Conservation (phyloP, 1,140 invertebrate species). For the Pseudomyrmex pallidus region DNA sequence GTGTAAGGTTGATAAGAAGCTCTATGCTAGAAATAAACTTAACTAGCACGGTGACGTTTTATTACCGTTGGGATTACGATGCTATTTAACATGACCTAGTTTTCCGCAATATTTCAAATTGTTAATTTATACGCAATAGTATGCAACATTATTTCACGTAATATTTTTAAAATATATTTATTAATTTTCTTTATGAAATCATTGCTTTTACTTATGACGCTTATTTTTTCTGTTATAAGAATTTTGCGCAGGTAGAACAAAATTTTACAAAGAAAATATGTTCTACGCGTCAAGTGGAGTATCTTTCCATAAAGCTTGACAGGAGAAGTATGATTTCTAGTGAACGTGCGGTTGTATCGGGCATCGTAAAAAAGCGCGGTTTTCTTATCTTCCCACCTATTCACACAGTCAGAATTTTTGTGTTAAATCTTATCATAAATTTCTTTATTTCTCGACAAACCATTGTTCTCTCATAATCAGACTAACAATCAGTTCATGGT, state of each 20-base stretch:
- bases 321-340: conserved; percentile 2
- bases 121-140: neutral
- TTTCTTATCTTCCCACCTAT: neutral
- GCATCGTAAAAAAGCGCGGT: conserved; percentile 12
- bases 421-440: neutral
- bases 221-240: neutral
- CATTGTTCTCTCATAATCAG: too few species aligned
- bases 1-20: conserved; percentile 24
- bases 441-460: neutral
- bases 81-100: neutral
- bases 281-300: conserved; percentile 23
- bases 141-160: neutral
- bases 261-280: conserved; percentile 12
- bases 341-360: conserved; percentile 6
- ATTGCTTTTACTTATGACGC: too few species aligned
- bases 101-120: neutral
- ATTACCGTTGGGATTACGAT: neutral
- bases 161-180: conserved; percentile 5
- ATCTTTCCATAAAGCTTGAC: conserved; percentile 15
- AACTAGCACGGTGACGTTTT: conserved; percentile 13
- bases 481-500: conserved; percentile 8
- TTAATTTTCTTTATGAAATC: neutral
- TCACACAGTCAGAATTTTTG: neutral
- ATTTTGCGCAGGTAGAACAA: conserved; percentile 6
- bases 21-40: neutral